Conservation (phyloP, 2,888 invertebrate genomes). For the Byasa hedistus region DNA sequence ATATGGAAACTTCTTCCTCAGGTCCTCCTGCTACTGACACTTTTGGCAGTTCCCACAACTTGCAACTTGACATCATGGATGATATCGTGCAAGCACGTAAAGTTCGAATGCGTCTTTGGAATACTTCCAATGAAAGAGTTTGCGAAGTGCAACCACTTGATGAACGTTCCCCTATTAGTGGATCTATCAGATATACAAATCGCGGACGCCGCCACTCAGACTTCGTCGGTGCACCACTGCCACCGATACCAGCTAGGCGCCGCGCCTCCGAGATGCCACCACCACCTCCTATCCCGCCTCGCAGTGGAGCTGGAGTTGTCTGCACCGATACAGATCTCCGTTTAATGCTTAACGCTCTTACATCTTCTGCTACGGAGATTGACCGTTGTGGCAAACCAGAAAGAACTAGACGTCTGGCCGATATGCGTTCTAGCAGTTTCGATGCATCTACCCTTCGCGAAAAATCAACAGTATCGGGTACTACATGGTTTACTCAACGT, state of each 20-base stretch:
- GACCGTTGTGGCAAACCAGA: slow-evolving; percentile 84
- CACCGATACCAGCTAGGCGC: slow-evolving; percentile 81
- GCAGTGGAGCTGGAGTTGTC: slow-evolving; percentile 81
- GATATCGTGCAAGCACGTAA: slow-evolving; percentile 91
- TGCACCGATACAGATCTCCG: slow-evolving; percentile 91
- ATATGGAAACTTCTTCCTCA: slow-evolving; percentile 35
- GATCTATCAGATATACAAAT: slow-evolving; percentile 82
- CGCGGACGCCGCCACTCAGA: slow-evolving; percentile 86
- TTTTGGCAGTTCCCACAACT: slow-evolving; percentile 89
- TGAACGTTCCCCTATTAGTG: slow-evolving; percentile 78
- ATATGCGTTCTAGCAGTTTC: slow-evolving; percentile 90
- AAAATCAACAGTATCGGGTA: slow-evolving; percentile 69
- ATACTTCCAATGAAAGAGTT: slow-evolving; percentile 88
- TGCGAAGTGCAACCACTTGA: slow-evolving; percentile 91
- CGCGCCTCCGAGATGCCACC: slow-evolving; percentile 88
- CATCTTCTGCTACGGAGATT: slow-evolving; percentile 90
- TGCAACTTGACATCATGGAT: slow-evolving; percentile 93
- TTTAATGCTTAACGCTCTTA: slow-evolving; percentile 87
- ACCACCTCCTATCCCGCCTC: slow-evolving; percentile 69
- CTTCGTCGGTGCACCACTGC: slow-evolving; percentile 81
- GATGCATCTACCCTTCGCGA: slow-evolving; percentile 87
- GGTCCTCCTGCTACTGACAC: slow-evolving; percentile 87
- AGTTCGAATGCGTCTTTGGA: slow-evolving; percentile 91
- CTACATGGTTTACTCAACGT: slow-evolving; percentile 88
- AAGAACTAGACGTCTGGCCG: slow-evolving; percentile 81